Evolutionary conservation across 2,888 invertebrate genomes (phyloP), one percentile per base, ranked within the genome.

Genomic region (Lepidochrysops patricia): DNA sequence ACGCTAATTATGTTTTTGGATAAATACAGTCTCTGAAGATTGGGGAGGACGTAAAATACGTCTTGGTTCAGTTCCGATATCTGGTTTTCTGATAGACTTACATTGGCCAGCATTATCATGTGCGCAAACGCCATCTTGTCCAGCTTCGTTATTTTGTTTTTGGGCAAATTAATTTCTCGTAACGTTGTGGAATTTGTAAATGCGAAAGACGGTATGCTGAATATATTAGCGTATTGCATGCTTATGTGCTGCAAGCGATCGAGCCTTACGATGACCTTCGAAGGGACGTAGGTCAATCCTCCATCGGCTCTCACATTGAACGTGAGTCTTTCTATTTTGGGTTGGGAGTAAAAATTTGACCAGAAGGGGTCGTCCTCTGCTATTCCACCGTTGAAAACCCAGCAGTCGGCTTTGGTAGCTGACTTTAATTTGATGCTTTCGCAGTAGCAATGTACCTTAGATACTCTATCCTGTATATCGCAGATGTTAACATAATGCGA

Each of bases 1-100:
- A 93, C 91, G 67, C 94, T 94, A 64, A 98, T 91, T 72, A 93
- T 93, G 79, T 98, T 98, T 74, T 94, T 94, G 71, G 96, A 96
- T 60, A 98, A 86, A 73, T 92, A 92, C 61, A 98, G 90, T 65
- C 94, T 92, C 70, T 92, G 92, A 67, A 95, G 83, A 64, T 91
- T 90, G 0, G 95, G 95, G 29, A 96, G 82, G 72, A 94, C 93
- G 61, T 93, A 91, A 78, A 96, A 96, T 4, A 94, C 94, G 73
- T 93, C 92, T 62, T 93, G 90, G 72, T 93, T 92, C 71, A 96
- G 90, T 77, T 94, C 94, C 2, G 91, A 89, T 74, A 96, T 93
- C 72, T 92, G 91, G 85, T 96, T 96, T 70, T 94, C 93, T 62
- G 93, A 92, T 72, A 96, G 82, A 76, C 93, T 93, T 69, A 96